Evolutionary conservation across 2,888 invertebrate species (phyloP), one percentile per base, ranked within the genome.

Genomic region (Polyploca ridens): DNA sequence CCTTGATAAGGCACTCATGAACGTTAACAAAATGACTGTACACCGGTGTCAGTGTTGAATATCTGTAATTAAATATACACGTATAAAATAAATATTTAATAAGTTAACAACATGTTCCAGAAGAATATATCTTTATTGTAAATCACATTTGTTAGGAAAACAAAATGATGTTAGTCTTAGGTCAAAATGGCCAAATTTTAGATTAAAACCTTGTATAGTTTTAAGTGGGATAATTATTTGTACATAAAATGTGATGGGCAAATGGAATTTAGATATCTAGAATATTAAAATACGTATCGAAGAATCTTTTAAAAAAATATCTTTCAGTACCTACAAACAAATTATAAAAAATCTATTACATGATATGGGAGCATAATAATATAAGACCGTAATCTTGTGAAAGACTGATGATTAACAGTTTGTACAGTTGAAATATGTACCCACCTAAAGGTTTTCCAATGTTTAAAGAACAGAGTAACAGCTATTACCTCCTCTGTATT

Each of bases 361-460:
- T 38, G 16, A 27, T 19, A 27, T 41, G 66, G 66, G 63, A 73
- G 66, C 64, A 67, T 62, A 69, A 70, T 72, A 69, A 78, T 79
- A 78, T 83, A 78, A 74, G 78, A 76, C 79, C 73, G 77, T 82
- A 82, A 86, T 81, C 85, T 88, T 86, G 78, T 75, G 79, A 86
- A 91, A 93, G 92, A 93, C 92, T 92, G 92, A 92, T 80, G 83
- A 82, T 75, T 76, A 78, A 68, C 41, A 69, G 71, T 78, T 19
- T 19, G 6, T 79, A 73, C 74, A 72, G 70, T 68, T 73, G 66
- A 69, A 71, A 72, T 71, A 69, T 73, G 71, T 67, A 16, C 10
- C 5, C 6, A 49, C 10, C 7, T 16, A 16, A 54, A 19, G 19
- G 19, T 54, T 41, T 27, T 61, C 27, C 41, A 19, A 41, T 44